Evolutionary conservation across 2,113 vertebrate genomes (phyloP), one percentile per base, ranked within the genome.

Genomic region (Anolis sagrei): DNA sequence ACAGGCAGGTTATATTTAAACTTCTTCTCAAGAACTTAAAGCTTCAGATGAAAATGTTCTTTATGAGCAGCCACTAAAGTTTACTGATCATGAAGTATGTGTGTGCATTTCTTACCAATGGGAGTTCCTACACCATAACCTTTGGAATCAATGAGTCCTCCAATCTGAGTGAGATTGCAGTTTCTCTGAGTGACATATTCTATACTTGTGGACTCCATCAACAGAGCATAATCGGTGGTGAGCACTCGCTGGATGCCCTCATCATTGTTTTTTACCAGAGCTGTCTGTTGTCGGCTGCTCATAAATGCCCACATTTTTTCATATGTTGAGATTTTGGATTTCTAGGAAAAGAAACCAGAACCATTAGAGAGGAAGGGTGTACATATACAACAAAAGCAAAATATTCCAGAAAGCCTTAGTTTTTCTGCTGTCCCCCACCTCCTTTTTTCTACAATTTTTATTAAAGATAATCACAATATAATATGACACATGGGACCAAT

Each of bases 261-360:
- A 0, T 98, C 97, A 2, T 98, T 99, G 95, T 98, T 99, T 93
- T 98, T 98, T 79, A 99, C 97, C 94, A 99, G 92, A 0, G 98
- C 98, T 0, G 98, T 99, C 95, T 98, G 99, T 94, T 98, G 98
- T 90, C 99, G 94, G 93, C 98, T 98, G 96, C 98, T 99, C 99
- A 99, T 99, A 93, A 99, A 99, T 0, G 99, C 99, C 99, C 99
- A 99, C 99, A 99, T 99, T 94, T 99, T 99, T 95, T 99, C 99
- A 14, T 99, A 99, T 0, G 98, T 99, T 0, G 99, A 99, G 92
- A 99, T 99, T 86, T 98, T 99, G 1, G 99, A 99, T 97, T 99
- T 99, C 99, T 99, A 92, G 62, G 69, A 54, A 39, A 51, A 82
- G 29, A 80, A 88, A 86, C 89, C 1, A 76, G 16, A 88, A n/a